A percentile compares a stretch with the other conserved stretches of the same genome.
phyloP scores from a whole-genome alignment of 2,888 invertebrate genomes.

The Ceramica pisi region DNA sequence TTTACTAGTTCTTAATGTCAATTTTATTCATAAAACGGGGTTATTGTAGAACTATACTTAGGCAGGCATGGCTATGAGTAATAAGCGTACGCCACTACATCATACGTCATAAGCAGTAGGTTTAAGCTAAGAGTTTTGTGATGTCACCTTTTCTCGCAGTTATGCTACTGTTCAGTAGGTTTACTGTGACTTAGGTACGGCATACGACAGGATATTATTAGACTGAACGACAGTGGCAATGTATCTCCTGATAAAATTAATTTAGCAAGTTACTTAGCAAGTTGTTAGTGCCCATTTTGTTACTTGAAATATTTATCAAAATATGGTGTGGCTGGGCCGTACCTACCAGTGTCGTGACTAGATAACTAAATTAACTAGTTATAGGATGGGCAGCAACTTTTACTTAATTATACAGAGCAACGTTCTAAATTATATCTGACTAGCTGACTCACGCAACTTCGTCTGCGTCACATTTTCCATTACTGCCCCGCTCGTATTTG shows the following conservation, averaged over 20 bases:
- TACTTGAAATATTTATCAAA: conserved; percentile 31
- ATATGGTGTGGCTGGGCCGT: conserved; percentile 7
- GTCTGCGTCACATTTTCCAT: too few relatives aligned
- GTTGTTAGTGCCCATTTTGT: conserved; percentile 40
- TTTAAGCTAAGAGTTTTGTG: background rate
- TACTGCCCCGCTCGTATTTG: too few relatives aligned
- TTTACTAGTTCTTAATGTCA: too few relatives aligned
- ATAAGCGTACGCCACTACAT: too few relatives aligned
- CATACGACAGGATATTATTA: conserved; percentile 39
- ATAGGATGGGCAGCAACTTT: conserved; percentile 48
- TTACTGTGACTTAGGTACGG: background rate
- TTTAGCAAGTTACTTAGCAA: conserved; percentile 46
- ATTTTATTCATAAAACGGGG: too few relatives aligned
- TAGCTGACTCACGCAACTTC: too few relatives aligned
- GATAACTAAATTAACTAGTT: conserved; percentile 25
- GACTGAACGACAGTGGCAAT: conserved; percentile 34
- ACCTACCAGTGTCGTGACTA: conserved; percentile 36
- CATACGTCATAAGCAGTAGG: too few relatives aligned
- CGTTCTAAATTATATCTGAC: conserved; percentile 28
- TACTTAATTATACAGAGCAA: conserved; percentile 38
- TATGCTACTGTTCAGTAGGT: background rate
- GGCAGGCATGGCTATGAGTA: background rate
- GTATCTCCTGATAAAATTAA: conserved; percentile 57
- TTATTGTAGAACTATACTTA: too few relatives aligned
- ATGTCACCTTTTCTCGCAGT: background rate